phyloP scores from a whole-genome alignment of 2,113 vertebrate species.

The Boleophthalmus pectinirostris region DNA sequence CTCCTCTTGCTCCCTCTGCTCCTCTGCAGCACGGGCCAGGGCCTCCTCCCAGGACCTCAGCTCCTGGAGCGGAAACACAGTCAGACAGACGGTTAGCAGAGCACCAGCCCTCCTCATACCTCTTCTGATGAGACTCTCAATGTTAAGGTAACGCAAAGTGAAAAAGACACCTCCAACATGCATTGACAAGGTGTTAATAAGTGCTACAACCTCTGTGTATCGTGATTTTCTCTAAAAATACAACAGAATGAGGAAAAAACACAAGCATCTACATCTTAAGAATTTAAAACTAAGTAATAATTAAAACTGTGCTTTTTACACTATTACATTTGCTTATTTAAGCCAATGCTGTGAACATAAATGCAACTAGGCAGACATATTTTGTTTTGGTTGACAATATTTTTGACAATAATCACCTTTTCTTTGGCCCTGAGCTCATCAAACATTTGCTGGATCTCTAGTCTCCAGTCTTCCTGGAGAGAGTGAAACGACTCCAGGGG shows the following conservation, averaged over 20 bases:
- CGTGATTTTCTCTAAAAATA: not conserved
- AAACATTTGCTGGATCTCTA: constrained; percentile 93
- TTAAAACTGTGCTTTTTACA: too few species aligned
- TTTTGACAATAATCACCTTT: constrained; percentile 73
- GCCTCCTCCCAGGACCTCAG: constrained; percentile 90
- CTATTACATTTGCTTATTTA: not conserved
- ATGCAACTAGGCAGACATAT: not conserved
- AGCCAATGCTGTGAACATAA: not conserved
- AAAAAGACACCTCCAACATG: constrained; percentile 34
- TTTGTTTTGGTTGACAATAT: not conserved
- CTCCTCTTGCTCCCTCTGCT: constrained; percentile 88
- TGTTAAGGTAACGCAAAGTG: constrained; percentile 30
- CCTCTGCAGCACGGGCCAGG: constrained; percentile 83
- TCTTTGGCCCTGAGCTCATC: constrained; percentile 89
- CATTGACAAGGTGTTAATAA: constrained; percentile 20
- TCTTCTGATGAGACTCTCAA: constrained; percentile 3
- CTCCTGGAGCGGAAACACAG: constrained; percentile 72
- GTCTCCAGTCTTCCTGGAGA: constrained; percentile 89
- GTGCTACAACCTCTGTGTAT: constrained; percentile 15
- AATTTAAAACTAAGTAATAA: too few species aligned
- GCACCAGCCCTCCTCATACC: constrained; percentile 40
- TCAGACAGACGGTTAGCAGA: constrained; percentile 11
- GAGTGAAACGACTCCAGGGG: constrained; percentile 91
- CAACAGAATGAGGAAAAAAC: not conserved
- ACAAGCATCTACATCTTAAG: not conserved